phyloP scores from a whole-genome alignment of 1,140 invertebrate genomes.

The Drosophila triauraria region DNA sequence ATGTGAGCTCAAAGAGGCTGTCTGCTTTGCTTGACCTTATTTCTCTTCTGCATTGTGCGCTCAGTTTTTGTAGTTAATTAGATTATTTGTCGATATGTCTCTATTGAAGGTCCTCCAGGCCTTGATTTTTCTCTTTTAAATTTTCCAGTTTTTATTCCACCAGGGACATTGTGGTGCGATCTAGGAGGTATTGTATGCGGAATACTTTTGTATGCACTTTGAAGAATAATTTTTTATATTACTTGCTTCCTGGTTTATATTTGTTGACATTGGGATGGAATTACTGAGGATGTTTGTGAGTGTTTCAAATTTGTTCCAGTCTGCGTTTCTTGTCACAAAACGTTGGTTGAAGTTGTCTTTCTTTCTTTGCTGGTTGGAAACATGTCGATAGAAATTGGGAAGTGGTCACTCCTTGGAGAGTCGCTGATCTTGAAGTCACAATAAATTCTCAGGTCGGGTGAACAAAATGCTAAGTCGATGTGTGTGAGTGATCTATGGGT shows the following conservation, averaged over 20 bases:
- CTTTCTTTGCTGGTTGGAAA: background rate
- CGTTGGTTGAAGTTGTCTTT: background rate
- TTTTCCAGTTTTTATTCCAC: background rate
- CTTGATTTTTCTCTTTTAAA: too few species aligned
- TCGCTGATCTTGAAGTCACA: background rate
- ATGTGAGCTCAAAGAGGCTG: background rate
- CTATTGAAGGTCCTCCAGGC: background rate
- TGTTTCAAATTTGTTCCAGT: background rate
- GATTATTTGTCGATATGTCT: background rate
- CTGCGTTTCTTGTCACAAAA: background rate
- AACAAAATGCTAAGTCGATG: background rate
- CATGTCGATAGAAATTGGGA: background rate
- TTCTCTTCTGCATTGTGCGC: background rate
- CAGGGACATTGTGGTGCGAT: too few species aligned
- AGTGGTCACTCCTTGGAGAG: background rate
- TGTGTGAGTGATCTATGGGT: background rate
- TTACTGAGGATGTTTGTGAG: background rate
- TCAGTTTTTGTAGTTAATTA: slow-evolving; percentile 1
- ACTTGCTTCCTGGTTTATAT: too few species aligned
- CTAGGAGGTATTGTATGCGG: too few species aligned
- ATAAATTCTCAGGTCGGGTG: background rate
- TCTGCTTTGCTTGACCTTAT: background rate
- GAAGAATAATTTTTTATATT: too few species aligned
- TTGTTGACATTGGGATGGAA: too few species aligned
- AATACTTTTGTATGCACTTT: too few species aligned